These are phyloP conservation scores for Drosophila arawakana DNA, from an alignment of 1,140 invertebrate genomes.

Conservation along the genomic window DNA sequence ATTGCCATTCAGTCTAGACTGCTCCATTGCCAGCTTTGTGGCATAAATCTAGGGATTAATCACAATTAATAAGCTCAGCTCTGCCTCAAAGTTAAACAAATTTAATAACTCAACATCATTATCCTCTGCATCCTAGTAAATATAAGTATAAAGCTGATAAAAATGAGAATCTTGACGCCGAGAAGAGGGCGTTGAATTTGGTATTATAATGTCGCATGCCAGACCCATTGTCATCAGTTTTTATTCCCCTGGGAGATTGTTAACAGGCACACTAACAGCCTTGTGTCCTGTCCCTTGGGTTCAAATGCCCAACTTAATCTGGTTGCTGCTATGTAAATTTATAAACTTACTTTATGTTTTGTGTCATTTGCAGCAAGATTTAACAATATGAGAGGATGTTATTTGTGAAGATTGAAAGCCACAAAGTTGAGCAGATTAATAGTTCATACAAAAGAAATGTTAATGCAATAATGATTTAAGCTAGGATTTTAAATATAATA, in stretches of 20 bases:
- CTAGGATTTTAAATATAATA: neutral
- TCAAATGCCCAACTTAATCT: constrained; percentile 5
- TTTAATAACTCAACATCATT: neutral
- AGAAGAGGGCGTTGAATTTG: neutral
- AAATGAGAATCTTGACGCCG: neutral
- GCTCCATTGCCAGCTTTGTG: neutral
- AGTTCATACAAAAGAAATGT: neutral
- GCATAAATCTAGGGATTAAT: neutral
- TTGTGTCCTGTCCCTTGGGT: constrained; percentile 2
- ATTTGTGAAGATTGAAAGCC: neutral
- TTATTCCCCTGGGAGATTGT: constrained; percentile 25
- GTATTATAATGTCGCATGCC: neutral
- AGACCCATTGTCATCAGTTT: constrained; percentile 27
- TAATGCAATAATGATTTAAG: neutral
- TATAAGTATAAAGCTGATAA: neutral
- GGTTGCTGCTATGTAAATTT: neutral
- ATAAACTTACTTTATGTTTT: constrained; percentile 21
- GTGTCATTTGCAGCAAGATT: constrained; percentile 5
- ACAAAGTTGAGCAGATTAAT: neutral
- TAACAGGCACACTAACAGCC: neutral
- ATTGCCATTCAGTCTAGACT: neutral
- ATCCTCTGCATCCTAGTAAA: neutral
- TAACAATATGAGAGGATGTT: neutral
- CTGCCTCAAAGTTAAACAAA: neutral
- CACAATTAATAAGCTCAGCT: constrained; percentile 27